Conservation (phyloP, 1,140 invertebrate genomes). For the Belonocnema kinseyi region DNA sequence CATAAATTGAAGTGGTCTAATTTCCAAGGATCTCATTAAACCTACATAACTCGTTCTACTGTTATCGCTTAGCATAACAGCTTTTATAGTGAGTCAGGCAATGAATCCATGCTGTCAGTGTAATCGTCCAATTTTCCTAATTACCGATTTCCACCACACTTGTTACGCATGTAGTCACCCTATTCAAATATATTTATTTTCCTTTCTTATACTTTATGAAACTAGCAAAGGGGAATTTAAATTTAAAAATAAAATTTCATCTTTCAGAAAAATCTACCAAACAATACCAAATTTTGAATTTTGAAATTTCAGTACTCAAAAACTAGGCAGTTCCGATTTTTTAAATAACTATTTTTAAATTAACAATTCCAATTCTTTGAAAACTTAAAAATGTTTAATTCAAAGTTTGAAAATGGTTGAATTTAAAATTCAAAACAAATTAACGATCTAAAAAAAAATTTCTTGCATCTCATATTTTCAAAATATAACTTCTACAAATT, state of each 20-base stretch:
- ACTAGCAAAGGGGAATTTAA: not conserved
- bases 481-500: too few species aligned
- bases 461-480: too few species aligned
- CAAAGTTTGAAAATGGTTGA: too few species aligned
- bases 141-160: slow-evolving; percentile 47
- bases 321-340: too few species aligned
- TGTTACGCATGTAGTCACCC: slow-evolving; percentile 35
- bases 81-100: slow-evolving; percentile 36
- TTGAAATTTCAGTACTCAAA: too few species aligned
- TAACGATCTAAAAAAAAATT: too few species aligned
- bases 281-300: too few species aligned
- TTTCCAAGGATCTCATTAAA: not conserved
- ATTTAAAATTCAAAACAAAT: too few species aligned
- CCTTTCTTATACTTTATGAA: not conserved
- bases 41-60: not conserved
- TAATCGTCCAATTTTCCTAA: slow-evolving; percentile 56
- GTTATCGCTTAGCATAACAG: slow-evolving; percentile 30
- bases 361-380: too few species aligned
- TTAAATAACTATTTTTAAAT: too few species aligned
- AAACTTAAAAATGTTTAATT: too few species aligned
- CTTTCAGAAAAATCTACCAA: too few species aligned
- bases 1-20: not conserved
- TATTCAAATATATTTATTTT: not conserved
- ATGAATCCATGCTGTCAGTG: slow-evolving; percentile 51
- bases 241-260: not conserved